Conservation (phyloP, 37 sponge, comb jelly and placozoan genomes). For the Bolinopsis microptera region DNA sequence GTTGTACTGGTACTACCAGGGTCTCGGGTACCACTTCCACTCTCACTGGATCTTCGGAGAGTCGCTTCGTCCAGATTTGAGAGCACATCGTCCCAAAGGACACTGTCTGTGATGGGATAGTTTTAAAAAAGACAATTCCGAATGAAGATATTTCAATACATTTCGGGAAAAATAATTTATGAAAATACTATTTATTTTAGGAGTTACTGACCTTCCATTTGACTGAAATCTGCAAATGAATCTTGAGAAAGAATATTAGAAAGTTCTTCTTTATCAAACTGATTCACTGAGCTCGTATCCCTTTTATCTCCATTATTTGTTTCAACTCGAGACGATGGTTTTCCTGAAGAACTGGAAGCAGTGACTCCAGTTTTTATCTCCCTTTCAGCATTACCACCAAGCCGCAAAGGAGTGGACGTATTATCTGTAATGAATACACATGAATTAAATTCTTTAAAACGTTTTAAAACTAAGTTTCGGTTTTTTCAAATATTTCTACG, state of each 20-base stretch:
- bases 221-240: neutral
- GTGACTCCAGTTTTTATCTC: no score
- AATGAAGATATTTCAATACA: no score
- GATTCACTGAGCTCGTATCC: neutral
- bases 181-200: no score
- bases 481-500: no score
- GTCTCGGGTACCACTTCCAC: neutral
- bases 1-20: neutral
- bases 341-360: no score
- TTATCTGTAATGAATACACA: neutral
- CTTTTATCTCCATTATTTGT: neutral
- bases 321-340: no score
- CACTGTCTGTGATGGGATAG: neutral
- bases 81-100: neutral
- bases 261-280: neutral
- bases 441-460: neutral
- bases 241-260: neutral
- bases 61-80: neutral
- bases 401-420: neutral
- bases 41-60: neutral
- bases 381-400: no score
- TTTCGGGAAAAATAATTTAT: no score
- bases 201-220: neutral
- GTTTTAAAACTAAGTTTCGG: no score
- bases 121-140: no score